phyloP scores from a whole-genome alignment of 2,113 vertebrate genomes.

The Ageneiosus marmoratus region DNA sequence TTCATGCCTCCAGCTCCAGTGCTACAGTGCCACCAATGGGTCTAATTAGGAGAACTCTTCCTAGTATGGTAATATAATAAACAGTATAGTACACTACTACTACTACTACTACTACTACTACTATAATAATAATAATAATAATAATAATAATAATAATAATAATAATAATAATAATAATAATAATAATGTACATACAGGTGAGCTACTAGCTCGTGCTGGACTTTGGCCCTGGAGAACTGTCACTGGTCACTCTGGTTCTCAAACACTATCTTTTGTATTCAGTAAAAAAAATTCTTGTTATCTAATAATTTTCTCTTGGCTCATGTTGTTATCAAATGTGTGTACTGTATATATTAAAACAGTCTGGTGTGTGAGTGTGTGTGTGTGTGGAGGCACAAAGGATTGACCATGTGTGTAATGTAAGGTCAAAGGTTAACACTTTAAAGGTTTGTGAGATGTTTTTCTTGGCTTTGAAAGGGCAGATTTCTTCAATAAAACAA shows the following conservation, averaged over 20 bases:
- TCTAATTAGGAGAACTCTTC: too few species aligned
- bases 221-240: not conserved
- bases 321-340: not conserved
- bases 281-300: not conserved
- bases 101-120: not conserved
- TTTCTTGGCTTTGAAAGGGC: too few species aligned
- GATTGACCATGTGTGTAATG: not conserved
- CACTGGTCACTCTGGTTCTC: not conserved
- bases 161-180: too few species aligned
- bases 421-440: not conserved
- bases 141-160: not conserved
- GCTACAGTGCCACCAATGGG: too few species aligned
- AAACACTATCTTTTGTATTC: not conserved
- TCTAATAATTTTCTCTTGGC: not conserved
- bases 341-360: not conserved
- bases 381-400: not conserved
- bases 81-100: not conserved
- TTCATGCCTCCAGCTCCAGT: too few species aligned
- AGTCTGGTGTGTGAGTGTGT: not conserved
- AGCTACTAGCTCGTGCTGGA: not conserved
- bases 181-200: not conserved
- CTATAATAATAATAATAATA: not conserved
- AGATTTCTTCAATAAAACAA: slow-evolving; percentile 4
- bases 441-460: not conserved
- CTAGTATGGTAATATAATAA: too few species aligned